Evolutionary conservation across 2,888 invertebrate genomes (phyloP), one percentile per base, ranked within the genome.

Genomic region (Drosophila sordidapex): DNA sequence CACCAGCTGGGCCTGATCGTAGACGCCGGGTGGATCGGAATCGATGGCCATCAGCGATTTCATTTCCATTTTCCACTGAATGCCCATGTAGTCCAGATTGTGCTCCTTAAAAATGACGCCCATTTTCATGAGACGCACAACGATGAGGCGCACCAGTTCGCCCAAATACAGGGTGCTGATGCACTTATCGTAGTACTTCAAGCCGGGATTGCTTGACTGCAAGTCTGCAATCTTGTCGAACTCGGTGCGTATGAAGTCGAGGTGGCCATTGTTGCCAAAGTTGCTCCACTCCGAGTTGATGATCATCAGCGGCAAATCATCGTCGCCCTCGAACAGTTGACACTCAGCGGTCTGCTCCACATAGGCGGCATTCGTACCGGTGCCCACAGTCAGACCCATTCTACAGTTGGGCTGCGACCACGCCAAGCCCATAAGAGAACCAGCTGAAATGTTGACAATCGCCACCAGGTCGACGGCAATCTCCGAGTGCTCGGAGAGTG

Each of bases 261-360:
- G 93, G 11, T 95, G 94, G 8, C 97, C 98, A 82, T 96, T 96
- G 90, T 98, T 97, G 0, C 99, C 99, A 91, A 99, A 98, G 13
- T 98, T 98, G 8, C 98, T 98, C 98, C 98, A 98, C 92, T 99
- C 99, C 0, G 97, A 97, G 93, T 99, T 99, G 84, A 99, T 96
- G 60, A 98, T 94, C 83, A 99, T 96, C 3, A 66, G 10, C 0
- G 63, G 63, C 0, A 29, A 13, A 6, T n/a, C 21, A 0, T 0
- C 1, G 0, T 64, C 53, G 1, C 95, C 96, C 78, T 96, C 96
- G 93, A 96, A 97, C 70, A 95, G 86, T 86, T 96, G 96, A 21
- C 96, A 97, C 85, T 97, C 96, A 74, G 96, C 95, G 38, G 97
- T 95, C 77, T 95, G 95, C 91, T 88, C 87, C 68, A 98, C 96